These are phyloP conservation scores for Muntiacus muntjak DNA, from an alignment of 2,113 vertebrate genomes.

Conservation along the genomic window DNA sequence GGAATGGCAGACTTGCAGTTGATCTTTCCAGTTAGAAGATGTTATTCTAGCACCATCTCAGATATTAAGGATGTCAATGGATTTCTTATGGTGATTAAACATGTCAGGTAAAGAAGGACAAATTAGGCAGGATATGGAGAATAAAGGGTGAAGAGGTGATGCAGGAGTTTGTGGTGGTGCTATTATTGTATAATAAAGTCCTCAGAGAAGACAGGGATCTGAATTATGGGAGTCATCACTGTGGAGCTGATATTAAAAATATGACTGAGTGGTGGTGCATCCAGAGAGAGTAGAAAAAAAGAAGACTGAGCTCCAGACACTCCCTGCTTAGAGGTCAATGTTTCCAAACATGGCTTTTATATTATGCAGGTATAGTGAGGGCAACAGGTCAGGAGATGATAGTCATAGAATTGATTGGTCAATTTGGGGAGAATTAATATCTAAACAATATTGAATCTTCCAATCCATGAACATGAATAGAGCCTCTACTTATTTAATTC, in stretches of 20 bases:
- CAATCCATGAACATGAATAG: neutral
- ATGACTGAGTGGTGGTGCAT: neutral
- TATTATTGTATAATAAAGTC: neutral
- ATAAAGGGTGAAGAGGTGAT: neutral
- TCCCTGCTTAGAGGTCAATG: neutral
- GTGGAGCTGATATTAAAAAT: neutral
- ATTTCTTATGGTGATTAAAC: neutral
- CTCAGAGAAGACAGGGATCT: neutral
- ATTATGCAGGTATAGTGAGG: neutral
- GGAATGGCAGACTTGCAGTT: neutral
- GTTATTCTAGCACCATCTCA: neutral
- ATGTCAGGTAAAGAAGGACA: neutral
- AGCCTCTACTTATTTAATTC: neutral
- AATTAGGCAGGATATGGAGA: neutral
- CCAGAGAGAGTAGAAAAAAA: neutral
- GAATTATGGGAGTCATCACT: neutral
- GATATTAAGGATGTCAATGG: neutral
- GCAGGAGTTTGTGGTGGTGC: too few relatives aligned
- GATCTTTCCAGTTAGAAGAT: neutral
- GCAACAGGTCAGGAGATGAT: neutral
- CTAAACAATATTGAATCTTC: neutral
- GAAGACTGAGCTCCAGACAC: neutral
- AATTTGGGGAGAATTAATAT: neutral
- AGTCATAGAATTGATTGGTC: neutral
- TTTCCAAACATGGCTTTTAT: neutral